Conservation (phyloP, 2,113 vertebrate genomes). For the Tretioscincus oriximinensis region DNA sequence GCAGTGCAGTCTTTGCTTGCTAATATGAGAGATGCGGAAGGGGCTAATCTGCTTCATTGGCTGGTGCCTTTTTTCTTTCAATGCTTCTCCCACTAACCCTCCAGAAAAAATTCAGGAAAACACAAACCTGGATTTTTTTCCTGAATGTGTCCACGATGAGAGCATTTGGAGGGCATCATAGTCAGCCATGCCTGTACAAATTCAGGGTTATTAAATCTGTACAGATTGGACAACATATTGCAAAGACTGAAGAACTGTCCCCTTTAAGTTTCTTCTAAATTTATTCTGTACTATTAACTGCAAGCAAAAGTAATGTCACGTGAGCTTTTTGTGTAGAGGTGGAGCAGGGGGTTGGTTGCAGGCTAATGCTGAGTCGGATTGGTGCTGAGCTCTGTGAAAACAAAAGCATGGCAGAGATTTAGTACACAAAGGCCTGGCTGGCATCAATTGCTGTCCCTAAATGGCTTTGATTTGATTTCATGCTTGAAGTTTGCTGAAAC, state of each 20-base stretch:
- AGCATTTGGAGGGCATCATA: not conserved
- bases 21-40: not conserved
- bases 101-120: not conserved
- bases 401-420: no score
- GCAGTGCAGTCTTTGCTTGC: not conserved
- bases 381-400: no score
- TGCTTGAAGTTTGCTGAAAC: not conserved
- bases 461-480: not conserved
- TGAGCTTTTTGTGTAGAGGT: not conserved
- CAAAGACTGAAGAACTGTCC: not conserved
- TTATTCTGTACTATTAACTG: not conserved
- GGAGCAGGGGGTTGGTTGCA: no score
- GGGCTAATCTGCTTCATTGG: no score
- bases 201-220: not conserved
- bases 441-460: no score
- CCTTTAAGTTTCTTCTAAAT: not conserved
- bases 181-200: not conserved
- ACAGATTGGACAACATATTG: not conserved
- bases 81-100: not conserved
- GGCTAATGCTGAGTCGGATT: no score
- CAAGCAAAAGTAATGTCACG: not conserved
- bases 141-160: not conserved
- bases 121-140: not conserved
- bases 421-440: no score
- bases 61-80: not conserved